Conservation (phyloP, 2,113 vertebrate species). For the Channa maculata region DNA sequence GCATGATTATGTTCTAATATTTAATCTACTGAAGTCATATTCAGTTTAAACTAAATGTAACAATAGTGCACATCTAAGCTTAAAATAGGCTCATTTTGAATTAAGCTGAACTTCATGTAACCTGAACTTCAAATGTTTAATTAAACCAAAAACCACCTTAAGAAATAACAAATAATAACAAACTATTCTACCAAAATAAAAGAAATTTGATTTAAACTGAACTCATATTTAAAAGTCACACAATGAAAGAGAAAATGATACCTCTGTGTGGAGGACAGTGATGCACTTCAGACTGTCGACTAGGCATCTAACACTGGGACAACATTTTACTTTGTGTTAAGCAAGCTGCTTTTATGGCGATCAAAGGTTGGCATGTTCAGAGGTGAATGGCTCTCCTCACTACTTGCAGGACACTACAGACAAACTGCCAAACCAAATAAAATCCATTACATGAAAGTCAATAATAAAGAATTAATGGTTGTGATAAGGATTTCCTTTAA, state of each 20-base stretch:
- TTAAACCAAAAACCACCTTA: background rate
- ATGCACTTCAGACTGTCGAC: background rate
- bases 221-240: background rate
- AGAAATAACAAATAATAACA: too few species aligned
- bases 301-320: background rate
- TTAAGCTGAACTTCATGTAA: too few species aligned
- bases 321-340: background rate
- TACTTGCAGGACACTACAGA: too few species aligned
- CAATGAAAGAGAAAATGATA: slow-evolving; percentile 11
- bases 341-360: slow-evolving; percentile 4
- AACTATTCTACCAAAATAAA: background rate
- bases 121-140: too few species aligned
- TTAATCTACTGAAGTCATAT: too few species aligned
- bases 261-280: slow-evolving; percentile 24
- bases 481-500: too few species aligned
- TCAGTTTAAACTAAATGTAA: too few species aligned
- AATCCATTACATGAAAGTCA: background rate
- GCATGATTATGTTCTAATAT: too few species aligned
- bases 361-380: slow-evolving; percentile 61
- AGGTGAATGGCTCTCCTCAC: slow-evolving; percentile 3
- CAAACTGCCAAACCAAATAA: too few species aligned
- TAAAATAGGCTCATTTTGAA: too few species aligned
- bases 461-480: background rate
- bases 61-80: too few species aligned
- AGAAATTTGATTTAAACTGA: background rate